Evolutionary conservation across 2,888 invertebrate species (phyloP), one percentile per base, ranked within the genome.

Genomic region (Drosophila leonis): DNA sequence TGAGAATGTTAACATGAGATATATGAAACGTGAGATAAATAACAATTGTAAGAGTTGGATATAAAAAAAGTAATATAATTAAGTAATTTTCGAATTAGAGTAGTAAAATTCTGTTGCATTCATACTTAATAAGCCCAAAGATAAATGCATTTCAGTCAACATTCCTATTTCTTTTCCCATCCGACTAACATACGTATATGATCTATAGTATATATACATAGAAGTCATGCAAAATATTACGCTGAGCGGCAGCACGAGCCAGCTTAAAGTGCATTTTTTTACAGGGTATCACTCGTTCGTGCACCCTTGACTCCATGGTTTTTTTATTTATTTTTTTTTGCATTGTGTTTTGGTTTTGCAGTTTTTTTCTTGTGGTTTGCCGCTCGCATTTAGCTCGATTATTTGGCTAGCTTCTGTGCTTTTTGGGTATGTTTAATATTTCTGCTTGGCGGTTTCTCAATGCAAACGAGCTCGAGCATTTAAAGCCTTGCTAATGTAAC

Each of bases 391-490:
- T 72, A 78, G 52, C 62, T 49, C 51, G 78, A 72, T 78, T 81
- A 67, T 61, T 66, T 62, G 66, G 79, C 61, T 63, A 70, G 70
- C 75, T 78, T 65, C 78, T 78, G 78, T 68, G 41, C 49, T 61
- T 65, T 54, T 54, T 44, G 35, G 46, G 56, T 39, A 46, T 62
- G 62, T 56, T 33, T 77, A 63, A 62, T 52, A 55, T 33, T 37
- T 37, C 9, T 20, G 57, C 51, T 55, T 35, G 61, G 60, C 46
- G 62, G 62, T 78, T 82, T 70, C 75, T 74, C 79, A 79, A 82
- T 82, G 82, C 79, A 82, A 82, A 79, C 82, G 60, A 78, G 78
- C 81, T 73, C 55, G 27, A 62, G 64, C 68, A 78, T 65, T 73
- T 62, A 42, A 78, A 72, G 42, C 69, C 52, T 66, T 68, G 78